Conservation (phyloP, 2,888 invertebrate genomes). For the Octodonta nipae region DNA sequence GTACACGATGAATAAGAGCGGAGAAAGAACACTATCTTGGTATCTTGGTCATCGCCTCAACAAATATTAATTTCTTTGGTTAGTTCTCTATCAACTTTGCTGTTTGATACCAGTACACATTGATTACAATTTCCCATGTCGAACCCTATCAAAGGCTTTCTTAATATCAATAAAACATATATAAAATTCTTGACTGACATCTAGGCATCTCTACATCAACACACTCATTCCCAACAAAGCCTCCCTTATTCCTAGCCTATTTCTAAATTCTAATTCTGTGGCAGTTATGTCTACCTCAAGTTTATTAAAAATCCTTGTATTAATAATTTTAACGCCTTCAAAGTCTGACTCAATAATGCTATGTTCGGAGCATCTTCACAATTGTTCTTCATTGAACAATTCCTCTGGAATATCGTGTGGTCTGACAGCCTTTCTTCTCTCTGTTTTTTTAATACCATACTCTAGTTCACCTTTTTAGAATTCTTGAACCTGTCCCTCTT, state of each 20-base stretch:
- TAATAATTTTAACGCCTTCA: too few relatives aligned
- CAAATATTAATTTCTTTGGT: not conserved
- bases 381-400: too few relatives aligned
- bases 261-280: not conserved
- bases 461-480: too few relatives aligned
- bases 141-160: not conserved
- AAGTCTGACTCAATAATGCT: conserved; percentile 1
- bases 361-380: too few relatives aligned
- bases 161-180: not conserved
- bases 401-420: too few relatives aligned
- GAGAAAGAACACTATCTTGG: not conserved
- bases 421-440: too few relatives aligned
- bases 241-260: conserved; percentile 1
- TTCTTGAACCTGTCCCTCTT: too few relatives aligned
- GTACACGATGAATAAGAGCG: not conserved
- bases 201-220: not conserved
- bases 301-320: too few relatives aligned
- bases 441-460: too few relatives aligned
- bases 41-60: too few relatives aligned
- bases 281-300: not conserved
- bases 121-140: not conserved
- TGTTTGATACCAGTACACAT: not conserved
- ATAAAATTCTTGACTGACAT: not conserved
- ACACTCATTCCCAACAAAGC: not conserved
- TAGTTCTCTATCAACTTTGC: not conserved